Evolutionary conservation across 2,113 vertebrate genomes (phyloP), one percentile per base, ranked within the genome.

Genomic region (Talpa occidentalis): DNA sequence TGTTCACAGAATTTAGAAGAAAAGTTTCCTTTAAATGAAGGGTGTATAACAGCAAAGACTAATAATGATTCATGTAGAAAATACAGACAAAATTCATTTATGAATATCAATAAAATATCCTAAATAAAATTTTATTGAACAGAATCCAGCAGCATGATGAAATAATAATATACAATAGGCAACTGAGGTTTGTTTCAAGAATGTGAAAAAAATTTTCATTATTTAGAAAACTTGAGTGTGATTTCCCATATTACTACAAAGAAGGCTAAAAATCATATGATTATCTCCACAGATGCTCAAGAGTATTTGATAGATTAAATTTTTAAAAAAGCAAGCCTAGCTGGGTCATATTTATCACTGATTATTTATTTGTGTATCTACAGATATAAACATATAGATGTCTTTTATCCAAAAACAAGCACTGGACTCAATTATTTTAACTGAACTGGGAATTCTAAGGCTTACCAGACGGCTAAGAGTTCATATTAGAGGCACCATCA

Each of bases 81-180:
- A 76, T 35, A 66, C 3, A 76, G 16, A 81, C 54, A 35, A 83
- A 52, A 42, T 78, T 83, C 28, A 74, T 21, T 92, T 78, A 62
- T 66, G 24, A 52, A 17, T 73, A 44, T 79, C 77, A 67, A 91
- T 69, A 40, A 90, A 73, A 67, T 74, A 62, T 35, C 42, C 42
- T 79, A 92, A 70, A 21, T 92, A 87, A 87, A 52, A 54, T 90
- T 42, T 83, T 87, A 87, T 72, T 16, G 60, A 77, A 82, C 15
- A 67, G 81, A 94, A 40, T 82, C 37, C 21, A 87, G 26, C 49
- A 77, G 12, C 12, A 70, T 60, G 35, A 26, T 77, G 22, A 92
- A 94, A 81, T 81, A 72, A 85, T 32, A 62, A 66, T 40, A 85
- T 1, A 21, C 6, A 30, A 81, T 79, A 22, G 49, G 49, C 30